Evolutionary conservation across 1,140 invertebrate genomes (phyloP), one percentile per base, ranked within the genome.

Genomic region (Caenorhabditis elegans): DNA sequence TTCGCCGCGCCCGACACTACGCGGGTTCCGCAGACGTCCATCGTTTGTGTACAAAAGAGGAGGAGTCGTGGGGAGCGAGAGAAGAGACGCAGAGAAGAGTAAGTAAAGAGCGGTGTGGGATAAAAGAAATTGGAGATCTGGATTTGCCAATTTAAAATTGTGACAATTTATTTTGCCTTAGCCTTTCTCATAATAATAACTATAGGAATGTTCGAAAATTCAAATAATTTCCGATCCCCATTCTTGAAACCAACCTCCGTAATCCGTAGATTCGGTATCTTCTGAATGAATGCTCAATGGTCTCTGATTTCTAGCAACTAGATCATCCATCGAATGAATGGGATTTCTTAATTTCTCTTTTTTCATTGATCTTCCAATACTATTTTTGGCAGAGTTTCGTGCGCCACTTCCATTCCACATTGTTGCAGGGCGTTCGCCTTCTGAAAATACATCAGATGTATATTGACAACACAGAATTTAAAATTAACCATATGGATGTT

Each of bases 361-460:
- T 24, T 39, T 70, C 60, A 70, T 70, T 3, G 60, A 70, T 34
- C 60, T 70, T n/a, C 60, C 60, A 24, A 70, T 39, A 70, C 60
- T 70, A 19, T 70, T 70, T 24, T 70, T 70, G 5, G 34, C 60
- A 1, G 60, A 70, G 60, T 70, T 70, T n/a, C 60, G 34, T n/a
- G 60, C 60, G 19, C 17, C 19, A 19, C 60, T 36, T 11, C 24
- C n/a, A 39, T 70, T 70, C 60, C 60, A 70, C 60, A 70, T 70
- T 39, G 60, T 39, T 2, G 60, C 60, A 10, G 60, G 60, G 22
- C 60, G 60, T 10, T 70, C 60, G 22, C 60, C 60, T 70, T 70
- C 60, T 70, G 28, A 60, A 70, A 43, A 70, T 22, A 3, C 10
- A 8, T 43, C 39, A 43, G 0, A 2, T 34, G 8, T 34, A 24